Conservation (phyloP, 2,797 vertebrate species). For the Neosalanx taihuensis region DNA sequence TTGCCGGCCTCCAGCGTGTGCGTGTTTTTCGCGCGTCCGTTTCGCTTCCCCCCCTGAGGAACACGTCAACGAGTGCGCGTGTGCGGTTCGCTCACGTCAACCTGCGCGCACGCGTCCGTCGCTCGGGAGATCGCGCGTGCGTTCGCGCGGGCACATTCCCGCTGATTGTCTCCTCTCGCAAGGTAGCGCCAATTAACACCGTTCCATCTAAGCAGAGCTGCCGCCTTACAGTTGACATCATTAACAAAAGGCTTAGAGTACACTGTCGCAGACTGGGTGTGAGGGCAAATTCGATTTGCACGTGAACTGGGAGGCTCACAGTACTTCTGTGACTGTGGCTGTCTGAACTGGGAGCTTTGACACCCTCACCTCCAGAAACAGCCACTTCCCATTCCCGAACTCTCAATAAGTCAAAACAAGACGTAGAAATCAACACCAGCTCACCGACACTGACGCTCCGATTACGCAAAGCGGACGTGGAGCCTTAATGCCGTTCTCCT, state of each 20-base stretch:
- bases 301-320: not conserved
- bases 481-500: not conserved
- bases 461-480: conserved; percentile 38
- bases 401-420: conserved; percentile 40
- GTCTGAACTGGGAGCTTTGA: too few species aligned
- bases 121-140: not conserved
- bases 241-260: conserved; percentile 31
- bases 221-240: conserved; percentile 23
- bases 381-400: not conserved
- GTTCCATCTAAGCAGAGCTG: not conserved
- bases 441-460: conserved; percentile 39
- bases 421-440: conserved; percentile 57
- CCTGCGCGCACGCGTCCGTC: not conserved
- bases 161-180: conserved; percentile 27
- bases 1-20: not conserved
- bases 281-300: not conserved
- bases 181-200: conserved; percentile 36
- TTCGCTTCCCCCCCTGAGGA: too few species aligned
- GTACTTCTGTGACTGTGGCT: not conserved
- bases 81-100: not conserved
- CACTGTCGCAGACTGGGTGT: not conserved
- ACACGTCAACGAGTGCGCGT: conserved; percentile 1
- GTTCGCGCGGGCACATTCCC: conserved; percentile 6
- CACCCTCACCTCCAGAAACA: not conserved
- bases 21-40: too few species aligned